Base-by-base conservation (phyloP, 2,797 vertebrate species). In the Ataeniobius toweri region DNA sequence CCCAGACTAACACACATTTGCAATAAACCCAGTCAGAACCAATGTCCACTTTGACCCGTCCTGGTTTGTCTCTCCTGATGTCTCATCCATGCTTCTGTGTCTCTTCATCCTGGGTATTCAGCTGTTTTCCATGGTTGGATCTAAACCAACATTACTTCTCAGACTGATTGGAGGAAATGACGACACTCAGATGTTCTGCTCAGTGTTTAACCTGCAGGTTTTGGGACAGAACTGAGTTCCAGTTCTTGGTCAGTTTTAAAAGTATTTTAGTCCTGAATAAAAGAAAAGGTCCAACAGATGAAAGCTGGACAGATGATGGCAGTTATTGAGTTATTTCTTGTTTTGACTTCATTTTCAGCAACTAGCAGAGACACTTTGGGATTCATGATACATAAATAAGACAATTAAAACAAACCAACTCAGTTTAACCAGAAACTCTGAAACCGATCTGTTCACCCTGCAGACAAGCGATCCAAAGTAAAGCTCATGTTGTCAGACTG, bases 1-100 rank as follows among this genome's bases (percentile, higher is more conserved):
- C 71, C 83, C 78, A 41, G 72, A 93, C 91, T 93, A 93, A 91
- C 91, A 83, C 80, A 80, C 85, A 75, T 84, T 84, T 80, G 76
- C 77, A 93, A 91, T 93, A 92, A 93, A 91, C 86, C 81, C 82
- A 51, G 82, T 90, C 77, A 71, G 79, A 86, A 85, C 73, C 83
- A 79, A 41, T 73, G 89, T 56, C 84, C 85, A 56, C 31, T 71
- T 80, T 63, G 92, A 84, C 86, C 82, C 77, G 0, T 87, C 84
- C 74, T 72, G 89, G 83, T 90, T 90, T 77, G 88, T 89, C 91
- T 92, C 84, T 93, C 89, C 50, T 51, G 88, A 84, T 88, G 91
- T 44, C 80, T 88, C 65, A n/a, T 59, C 67, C 13, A 18, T 46
- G 31, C n/a, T 65, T 78, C 77, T 79, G 20, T 74, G 65, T 56